A percentile compares a stretch with the other conserved stretches of the same genome.
These are phyloP conservation scores for Falco novaeseelandiae DNA, from an alignment of 2,797 vertebrate genomes.

Conservation along the genomic window DNA sequence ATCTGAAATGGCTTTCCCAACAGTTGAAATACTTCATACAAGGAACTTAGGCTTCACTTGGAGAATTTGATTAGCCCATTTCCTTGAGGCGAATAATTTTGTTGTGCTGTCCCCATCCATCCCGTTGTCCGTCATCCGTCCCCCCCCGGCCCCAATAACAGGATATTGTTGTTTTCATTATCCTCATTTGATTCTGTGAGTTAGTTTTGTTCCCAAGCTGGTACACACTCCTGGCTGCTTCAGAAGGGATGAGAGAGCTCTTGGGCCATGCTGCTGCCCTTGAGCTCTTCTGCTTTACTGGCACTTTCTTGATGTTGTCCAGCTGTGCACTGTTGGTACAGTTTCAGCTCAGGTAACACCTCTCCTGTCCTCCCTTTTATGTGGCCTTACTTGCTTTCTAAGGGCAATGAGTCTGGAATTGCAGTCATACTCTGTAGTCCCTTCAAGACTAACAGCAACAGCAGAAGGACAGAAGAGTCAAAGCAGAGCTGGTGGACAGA, in stretches of 20 bases:
- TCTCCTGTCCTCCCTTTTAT: background rate
- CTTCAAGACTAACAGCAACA: background rate
- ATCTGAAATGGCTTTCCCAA: background rate
- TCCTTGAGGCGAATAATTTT: background rate
- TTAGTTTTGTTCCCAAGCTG: background rate
- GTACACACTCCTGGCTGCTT: background rate
- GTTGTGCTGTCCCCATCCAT: background rate
- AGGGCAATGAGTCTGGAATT: background rate
- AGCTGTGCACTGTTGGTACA: background rate
- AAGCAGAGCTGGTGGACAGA: background rate
- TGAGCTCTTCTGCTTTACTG: conserved; percentile 6
- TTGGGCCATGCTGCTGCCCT: background rate
- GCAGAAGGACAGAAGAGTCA: background rate
- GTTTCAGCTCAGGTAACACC: background rate
- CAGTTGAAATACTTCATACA: background rate
- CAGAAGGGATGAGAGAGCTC: background rate
- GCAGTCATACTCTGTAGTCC: background rate
- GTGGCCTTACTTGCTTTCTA: background rate
- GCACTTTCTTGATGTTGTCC: background rate
- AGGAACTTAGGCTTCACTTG: background rate
- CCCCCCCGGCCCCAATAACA: background rate
- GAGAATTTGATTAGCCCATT: background rate
- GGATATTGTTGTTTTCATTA: background rate
- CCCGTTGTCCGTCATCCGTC: background rate
- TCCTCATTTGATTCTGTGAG: background rate